phyloP scores from a whole-genome alignment of 2,888 invertebrate species.

The Drosophila algonquin region DNA sequence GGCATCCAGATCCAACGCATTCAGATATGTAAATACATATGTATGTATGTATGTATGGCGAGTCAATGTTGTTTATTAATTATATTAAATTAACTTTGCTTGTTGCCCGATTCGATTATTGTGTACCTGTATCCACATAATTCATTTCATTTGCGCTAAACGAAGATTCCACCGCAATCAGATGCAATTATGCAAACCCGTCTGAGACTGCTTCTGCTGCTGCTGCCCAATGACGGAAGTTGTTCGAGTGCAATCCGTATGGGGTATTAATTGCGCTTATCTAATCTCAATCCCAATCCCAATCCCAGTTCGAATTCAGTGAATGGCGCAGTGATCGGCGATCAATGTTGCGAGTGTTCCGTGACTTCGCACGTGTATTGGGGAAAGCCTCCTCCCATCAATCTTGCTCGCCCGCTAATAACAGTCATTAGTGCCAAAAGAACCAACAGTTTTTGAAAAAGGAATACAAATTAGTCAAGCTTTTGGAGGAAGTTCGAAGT shows the following conservation, averaged over 20 bases:
- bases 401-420: slow-evolving; percentile 23
- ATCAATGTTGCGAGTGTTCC: slow-evolving; percentile 3
- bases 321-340: slow-evolving; percentile 28
- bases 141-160: slow-evolving; percentile 34
- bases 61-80: slow-evolving; percentile 68
- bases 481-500: background rate
- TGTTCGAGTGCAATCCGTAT: slow-evolving; percentile 56
- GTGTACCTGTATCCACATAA: slow-evolving; percentile 35
- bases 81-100: slow-evolving; percentile 62
- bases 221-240: slow-evolving; percentile 68
- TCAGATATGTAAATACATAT: slow-evolving; percentile 33
- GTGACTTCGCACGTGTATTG: slow-evolving; percentile 21
- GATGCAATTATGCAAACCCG: slow-evolving; percentile 68
- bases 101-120: slow-evolving; percentile 41
- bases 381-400: background rate
- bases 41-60: slow-evolving; percentile 41
- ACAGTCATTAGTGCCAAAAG: background rate
- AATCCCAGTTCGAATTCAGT: slow-evolving; percentile 44
- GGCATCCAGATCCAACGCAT: slow-evolving; percentile 45
- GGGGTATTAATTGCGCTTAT: slow-evolving; percentile 59
- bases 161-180: slow-evolving; percentile 57
- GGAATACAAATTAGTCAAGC: background rate
- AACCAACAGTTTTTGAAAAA: background rate
- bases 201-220: background rate
- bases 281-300: slow-evolving; percentile 61